Evolutionary conservation across 2,888 invertebrate species (phyloP).

Genomic region (Andrena bicolor): DNA sequence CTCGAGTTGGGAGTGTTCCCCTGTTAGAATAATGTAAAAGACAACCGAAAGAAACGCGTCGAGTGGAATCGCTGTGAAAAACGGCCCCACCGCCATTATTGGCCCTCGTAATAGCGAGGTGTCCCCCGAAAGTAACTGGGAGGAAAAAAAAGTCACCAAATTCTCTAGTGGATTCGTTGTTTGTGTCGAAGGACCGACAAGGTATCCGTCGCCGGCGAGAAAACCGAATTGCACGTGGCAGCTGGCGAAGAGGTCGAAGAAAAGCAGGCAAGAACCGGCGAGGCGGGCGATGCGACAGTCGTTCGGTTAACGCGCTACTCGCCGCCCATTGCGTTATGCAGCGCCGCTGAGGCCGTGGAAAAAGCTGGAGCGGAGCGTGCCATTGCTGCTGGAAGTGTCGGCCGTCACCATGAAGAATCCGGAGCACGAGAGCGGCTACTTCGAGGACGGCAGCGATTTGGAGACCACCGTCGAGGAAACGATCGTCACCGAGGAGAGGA

Average conservation of each 20-base stretch:
- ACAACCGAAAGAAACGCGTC: too few relatives aligned
- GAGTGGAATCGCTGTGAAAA: too few relatives aligned
- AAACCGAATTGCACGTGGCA: not conserved
- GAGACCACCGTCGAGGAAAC: conserved; percentile 74
- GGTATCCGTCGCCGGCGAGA: not conserved
- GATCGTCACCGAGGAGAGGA: conserved; percentile 52
- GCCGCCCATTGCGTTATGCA: conserved; percentile 20
- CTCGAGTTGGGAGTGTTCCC: too few relatives aligned
- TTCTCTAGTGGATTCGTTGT: conserved; percentile 23
- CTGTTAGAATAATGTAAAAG: too few relatives aligned
- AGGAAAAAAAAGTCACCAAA: not conserved
- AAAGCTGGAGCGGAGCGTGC: not conserved
- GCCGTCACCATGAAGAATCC: conserved; percentile 86
- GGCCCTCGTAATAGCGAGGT: not conserved
- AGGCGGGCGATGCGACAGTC: conserved; percentile 37
- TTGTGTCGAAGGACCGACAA: conserved; percentile 33
- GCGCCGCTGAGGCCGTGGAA: conserved; percentile 29
- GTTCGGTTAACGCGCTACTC: conserved; percentile 14
- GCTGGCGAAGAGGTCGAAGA: not conserved
- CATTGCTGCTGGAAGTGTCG: conserved; percentile 30
- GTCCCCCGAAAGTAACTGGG: not conserved
- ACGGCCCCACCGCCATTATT: not conserved
- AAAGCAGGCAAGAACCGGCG: conserved; percentile 1
- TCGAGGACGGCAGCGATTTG: conserved; percentile 89
- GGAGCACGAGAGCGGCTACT: conserved; percentile 94